Evolutionary conservation across 2,797 vertebrate species (phyloP), one percentile per base, ranked within the genome.

Genomic region (Ispidina lecontei): DNA sequence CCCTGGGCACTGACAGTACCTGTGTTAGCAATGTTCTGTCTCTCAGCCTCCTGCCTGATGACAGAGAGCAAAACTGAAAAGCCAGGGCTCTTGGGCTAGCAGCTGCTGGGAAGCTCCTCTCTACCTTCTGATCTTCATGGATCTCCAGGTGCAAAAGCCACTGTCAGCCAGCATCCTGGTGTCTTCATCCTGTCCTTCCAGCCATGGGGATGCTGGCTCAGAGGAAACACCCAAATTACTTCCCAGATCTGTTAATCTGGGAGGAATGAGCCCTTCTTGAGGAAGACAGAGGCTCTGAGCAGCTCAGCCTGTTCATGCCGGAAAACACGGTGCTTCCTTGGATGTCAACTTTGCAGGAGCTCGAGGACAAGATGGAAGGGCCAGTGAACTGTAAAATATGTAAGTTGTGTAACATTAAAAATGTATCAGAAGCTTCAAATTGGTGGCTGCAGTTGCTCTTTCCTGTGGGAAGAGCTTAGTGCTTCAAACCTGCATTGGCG

Each of bases 401-500:
- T 17, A 41, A 81, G 65, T 54, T 72, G 54, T 52, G 44, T 54
- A 47, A 28, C 41, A 68, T 83, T 85, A 87, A 94, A 89, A 90
- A 90, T 83, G 25, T 37, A 73, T 29, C 7, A 2, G 56, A 41
- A 77, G 11, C 31, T 58, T 84, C 18, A 26, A 21, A 62, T 55
- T 63, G 55, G 31, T 60, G 83, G 52, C 76, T 85, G 72, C 37
- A 3, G 28, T 55, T 79, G 56, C 63, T 51, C 1, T n/a, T 62
- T 14, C 33, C 64, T 31, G 9, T 28, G 37, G 13, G 29, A 6
- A 35, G n/a, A 29, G 21, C 26, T 59, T 49, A 25, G 35, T 21
- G 13, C 58, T 88, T 72, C 9, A 4, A 49, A 18, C n/a, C 23
- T 17, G 7, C 25, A 5, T 0, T 4, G 60, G n/a, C 5, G 0